A percentile compares a stretch with the other conserved stretches of the same genome.
Evolutionary conservation across 1,140 invertebrate species (phyloP).

Genomic region (Halesus radiatus): DNA sequence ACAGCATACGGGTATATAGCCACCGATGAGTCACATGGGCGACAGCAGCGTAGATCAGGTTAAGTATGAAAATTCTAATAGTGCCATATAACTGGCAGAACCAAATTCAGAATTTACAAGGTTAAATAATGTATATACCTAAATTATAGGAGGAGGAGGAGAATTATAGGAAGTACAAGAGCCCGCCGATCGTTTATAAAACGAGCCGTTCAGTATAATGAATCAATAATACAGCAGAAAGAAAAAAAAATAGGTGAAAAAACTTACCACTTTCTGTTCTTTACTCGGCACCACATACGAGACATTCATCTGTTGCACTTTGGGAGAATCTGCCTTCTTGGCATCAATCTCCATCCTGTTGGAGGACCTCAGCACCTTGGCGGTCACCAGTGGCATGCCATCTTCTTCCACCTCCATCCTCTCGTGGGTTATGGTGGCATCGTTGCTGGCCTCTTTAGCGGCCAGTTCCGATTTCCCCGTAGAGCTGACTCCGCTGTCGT

Average conservation of each 20-base stretch:
- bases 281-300: background rate
- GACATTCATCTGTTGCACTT: background rate
- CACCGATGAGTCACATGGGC: too few species aligned
- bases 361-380: background rate
- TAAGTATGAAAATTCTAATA: too few species aligned
- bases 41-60: background rate
- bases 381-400: background rate
- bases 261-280: background rate
- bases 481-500: slow-evolving; percentile 27
- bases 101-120: too few species aligned
- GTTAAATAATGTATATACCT: too few species aligned
- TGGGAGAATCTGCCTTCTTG: background rate
- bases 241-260: background rate
- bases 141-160: too few species aligned
- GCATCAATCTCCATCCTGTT: background rate
- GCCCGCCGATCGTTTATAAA: too few species aligned
- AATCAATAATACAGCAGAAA: too few species aligned
- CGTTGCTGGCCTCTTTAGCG: background rate
- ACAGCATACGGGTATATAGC: too few species aligned
- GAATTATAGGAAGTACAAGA: too few species aligned
- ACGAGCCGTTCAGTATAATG: too few species aligned
- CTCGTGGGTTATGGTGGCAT: background rate
- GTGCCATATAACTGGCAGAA: too few species aligned
- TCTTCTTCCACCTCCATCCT: background rate
- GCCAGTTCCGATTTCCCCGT: background rate